Evolutionary conservation across 2,113 vertebrate species (phyloP), one percentile per base, ranked within the genome.

Genomic region (Erythrocercus mccallii): DNA sequence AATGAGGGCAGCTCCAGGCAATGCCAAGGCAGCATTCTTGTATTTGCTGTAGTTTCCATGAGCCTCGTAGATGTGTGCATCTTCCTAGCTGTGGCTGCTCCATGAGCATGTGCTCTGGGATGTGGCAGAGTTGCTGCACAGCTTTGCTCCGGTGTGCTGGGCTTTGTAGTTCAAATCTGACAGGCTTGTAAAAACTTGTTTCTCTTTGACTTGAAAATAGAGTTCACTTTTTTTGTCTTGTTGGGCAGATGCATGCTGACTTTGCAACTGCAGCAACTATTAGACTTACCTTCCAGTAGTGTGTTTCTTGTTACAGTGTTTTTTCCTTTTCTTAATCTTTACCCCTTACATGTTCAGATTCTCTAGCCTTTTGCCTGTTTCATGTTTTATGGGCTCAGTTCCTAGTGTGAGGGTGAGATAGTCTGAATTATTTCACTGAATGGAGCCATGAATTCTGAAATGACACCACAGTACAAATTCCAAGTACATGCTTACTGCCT

Each of bases 21-120:
- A 66, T 10, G 14, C 28, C 1, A 11, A 37, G 40, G 66, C 61
- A 80, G 47, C 16, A 6, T 70, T 38, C 50, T 31, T 12, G 3
- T 25, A 5, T 72, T 66, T 85, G 25, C 35, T 65, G 47, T 44
- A 79, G 37, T 19, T 65, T 57, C 44, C 0, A 0, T 21, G 12
- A 0, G 0, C 7, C 61, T 13, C 1, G 0, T 27, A 60, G 35
- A 19, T 47, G 9, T 0, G 1, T 37, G 27, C 5, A 0, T 74
- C 44, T 84, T 83, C 38, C 33, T 44, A 2, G 15, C 24, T 77
- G 54, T 27, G 60, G 15, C 61, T 86, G 25, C 80, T 79, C 37
- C 40, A 8, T 1, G 3, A 53, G 30, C 28, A 58, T 1, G 0
- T 69, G 48, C 47, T 88, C n/a, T 54, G 62, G 42, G 57, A 68